Percentiles rank a stretch among this genome's conserved stretches.
Evolutionary conservation across 2,113 vertebrate species (phyloP).

Genomic region (Gnathochromis pfefferi): DNA sequence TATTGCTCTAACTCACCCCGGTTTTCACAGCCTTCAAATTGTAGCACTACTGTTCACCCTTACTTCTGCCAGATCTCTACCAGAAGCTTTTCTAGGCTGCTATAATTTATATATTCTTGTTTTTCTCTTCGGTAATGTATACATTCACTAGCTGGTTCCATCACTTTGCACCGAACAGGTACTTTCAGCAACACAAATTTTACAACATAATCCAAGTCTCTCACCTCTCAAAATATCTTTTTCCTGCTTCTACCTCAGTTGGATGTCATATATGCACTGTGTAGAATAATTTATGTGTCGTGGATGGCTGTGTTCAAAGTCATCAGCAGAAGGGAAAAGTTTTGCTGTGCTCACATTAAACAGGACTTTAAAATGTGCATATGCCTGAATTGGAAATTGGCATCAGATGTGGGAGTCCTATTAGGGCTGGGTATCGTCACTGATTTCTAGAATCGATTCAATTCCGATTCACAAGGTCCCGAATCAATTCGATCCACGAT

Average conservation of each 20-base stretch:
- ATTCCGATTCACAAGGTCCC: too few species aligned
- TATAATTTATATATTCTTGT: background rate
- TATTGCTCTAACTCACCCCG: background rate
- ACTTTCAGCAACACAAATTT: background rate
- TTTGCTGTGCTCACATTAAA: background rate
- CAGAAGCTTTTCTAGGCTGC: background rate
- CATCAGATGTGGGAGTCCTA: background rate
- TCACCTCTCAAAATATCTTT: background rate
- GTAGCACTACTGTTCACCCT: background rate
- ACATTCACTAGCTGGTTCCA: background rate
- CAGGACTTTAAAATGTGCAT: background rate
- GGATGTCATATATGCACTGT: background rate
- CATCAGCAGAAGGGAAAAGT: background rate
- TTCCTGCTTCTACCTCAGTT: background rate
- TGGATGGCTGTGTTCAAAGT: background rate
- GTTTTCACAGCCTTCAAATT: background rate
- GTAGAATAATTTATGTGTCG: background rate
- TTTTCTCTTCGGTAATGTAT: background rate
- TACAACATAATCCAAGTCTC: background rate
- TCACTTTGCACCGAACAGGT: background rate
- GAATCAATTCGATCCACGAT: too few species aligned
- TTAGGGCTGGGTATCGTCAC: too few species aligned
- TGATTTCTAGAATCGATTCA: too few species aligned
- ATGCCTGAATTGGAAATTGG: background rate
- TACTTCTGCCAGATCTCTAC: background rate